phyloP scores from a whole-genome alignment of 2,113 vertebrate genomes.

The Perca schrenkii region DNA sequence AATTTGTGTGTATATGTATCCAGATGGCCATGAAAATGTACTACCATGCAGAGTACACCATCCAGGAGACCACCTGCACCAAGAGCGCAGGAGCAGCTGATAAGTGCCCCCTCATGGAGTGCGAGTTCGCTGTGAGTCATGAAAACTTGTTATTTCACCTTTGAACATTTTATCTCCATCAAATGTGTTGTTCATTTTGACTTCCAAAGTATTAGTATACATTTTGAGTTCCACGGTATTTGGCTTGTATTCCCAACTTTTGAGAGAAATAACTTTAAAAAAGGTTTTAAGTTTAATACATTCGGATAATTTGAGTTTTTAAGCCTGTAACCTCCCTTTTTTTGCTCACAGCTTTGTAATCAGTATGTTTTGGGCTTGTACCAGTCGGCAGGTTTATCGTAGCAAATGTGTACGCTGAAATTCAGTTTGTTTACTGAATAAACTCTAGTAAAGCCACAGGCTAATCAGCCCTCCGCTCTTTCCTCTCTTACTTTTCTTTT shows the following conservation, averaged over 20 bases:
- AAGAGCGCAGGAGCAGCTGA: constrained; percentile 34
- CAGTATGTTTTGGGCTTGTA: neutral
- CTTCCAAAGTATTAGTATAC: neutral
- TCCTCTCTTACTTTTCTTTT: neutral
- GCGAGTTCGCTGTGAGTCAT: constrained; percentile 84
- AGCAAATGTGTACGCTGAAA: neutral
- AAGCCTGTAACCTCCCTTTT: neutral
- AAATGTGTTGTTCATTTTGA: neutral
- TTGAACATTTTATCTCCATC: neutral
- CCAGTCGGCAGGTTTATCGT: neutral
- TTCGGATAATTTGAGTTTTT: neutral
- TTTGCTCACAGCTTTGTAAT: neutral
- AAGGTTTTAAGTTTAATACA: neutral
- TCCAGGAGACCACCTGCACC: constrained; percentile 83
- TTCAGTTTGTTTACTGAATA: neutral
- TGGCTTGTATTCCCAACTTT: no score
- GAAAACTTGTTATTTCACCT: neutral
- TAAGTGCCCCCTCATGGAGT: constrained; percentile 75
- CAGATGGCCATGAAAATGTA: constrained; percentile 58
- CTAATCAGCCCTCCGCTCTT: neutral
- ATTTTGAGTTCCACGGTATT: neutral
- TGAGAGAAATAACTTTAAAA: neutral
- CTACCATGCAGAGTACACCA: constrained; percentile 78
- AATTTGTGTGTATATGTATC: constrained; percentile 3
- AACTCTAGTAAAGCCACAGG: neutral